Percentiles rank a stretch among this genome's conserved stretches.
These are phyloP conservation scores for Unio pictorum DNA, from an alignment of 2,888 invertebrate species.

Conservation along the genomic window DNA sequence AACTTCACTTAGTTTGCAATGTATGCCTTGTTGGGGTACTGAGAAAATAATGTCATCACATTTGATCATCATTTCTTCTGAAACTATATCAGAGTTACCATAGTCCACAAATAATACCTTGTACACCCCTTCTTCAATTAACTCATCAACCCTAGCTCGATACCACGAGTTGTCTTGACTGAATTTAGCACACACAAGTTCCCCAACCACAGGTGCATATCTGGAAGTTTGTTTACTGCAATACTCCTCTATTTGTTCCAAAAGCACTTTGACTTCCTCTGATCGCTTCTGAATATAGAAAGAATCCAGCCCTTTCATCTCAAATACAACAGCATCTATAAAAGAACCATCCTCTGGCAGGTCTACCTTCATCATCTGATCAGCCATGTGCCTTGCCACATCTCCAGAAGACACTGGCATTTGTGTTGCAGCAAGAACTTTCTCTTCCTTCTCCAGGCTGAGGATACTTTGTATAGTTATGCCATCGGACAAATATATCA, in stretches of 20 bases:
- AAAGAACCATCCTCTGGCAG: too few species aligned
- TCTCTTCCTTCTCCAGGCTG: not conserved
- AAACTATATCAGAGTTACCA: slow-evolving; percentile 54
- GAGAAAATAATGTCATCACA: slow-evolving; percentile 23
- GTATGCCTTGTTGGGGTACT: slow-evolving; percentile 40
- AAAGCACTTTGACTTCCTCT: slow-evolving; percentile 19
- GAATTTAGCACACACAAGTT: slow-evolving; percentile 35
- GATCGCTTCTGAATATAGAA: slow-evolving; percentile 30
- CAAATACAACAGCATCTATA: too few species aligned
- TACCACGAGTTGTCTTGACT: slow-evolving; percentile 50
- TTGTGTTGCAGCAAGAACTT: too few species aligned
- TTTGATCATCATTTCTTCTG: slow-evolving; percentile 27
- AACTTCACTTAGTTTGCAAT: slow-evolving; percentile 28
- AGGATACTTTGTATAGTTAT: slow-evolving; percentile 12
- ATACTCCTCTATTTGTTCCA: slow-evolving; percentile 11
- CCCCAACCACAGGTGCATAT: slow-evolving; percentile 31
- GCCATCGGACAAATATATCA: slow-evolving; percentile 10
- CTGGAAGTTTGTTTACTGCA: slow-evolving; percentile 6
- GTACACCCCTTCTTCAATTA: slow-evolving; percentile 24
- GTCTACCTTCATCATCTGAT: too few species aligned
- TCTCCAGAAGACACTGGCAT: too few species aligned
- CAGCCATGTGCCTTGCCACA: not conserved
- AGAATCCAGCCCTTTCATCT: slow-evolving; percentile 26
- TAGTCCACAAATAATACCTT: slow-evolving; percentile 64
- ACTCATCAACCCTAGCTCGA: slow-evolving; percentile 45